phyloP scores from a whole-genome alignment of 2,113 vertebrate genomes.

The Physeter macrocephalus region DNA sequence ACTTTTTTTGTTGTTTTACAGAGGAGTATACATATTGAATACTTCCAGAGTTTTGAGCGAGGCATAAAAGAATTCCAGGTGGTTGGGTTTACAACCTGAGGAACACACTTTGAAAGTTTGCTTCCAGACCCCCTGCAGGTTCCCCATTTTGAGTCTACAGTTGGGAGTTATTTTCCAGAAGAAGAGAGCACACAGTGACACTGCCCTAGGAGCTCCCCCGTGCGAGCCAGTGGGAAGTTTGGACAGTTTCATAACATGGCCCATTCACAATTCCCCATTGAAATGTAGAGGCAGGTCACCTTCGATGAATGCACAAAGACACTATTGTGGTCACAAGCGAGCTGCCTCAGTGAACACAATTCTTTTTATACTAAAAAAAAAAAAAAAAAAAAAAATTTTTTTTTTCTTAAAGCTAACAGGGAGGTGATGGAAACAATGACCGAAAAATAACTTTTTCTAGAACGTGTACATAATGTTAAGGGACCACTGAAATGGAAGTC shows the following conservation, averaged over 20 bases:
- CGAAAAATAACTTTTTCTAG: conserved; percentile 75
- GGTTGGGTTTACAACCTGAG: not conserved
- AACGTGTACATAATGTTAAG: conserved; percentile 73
- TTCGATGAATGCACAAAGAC: conserved; percentile 73
- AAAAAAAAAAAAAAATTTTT: conserved; percentile 5
- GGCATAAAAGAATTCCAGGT: not conserved
- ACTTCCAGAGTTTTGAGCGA: not conserved
- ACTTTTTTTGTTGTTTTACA: too few species aligned
- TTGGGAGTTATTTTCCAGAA: conserved; percentile 40
- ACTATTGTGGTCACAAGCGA: conserved; percentile 70
- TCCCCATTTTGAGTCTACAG: not conserved
- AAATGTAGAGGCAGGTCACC: conserved; percentile 71
- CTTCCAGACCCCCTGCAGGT: not conserved
- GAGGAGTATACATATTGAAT: not conserved
- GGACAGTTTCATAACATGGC: conserved; percentile 75
- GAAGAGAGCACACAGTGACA: not conserved
- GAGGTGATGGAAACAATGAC: conserved; percentile 69
- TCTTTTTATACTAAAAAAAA: conserved; percentile 69
- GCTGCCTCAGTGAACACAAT: conserved; percentile 59
- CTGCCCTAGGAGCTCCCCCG: not conserved
- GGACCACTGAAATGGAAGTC: conserved; percentile 61
- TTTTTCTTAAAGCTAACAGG: conserved; percentile 67
- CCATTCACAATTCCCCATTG: conserved; percentile 72
- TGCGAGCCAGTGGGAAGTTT: conserved; percentile 62
- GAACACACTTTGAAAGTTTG: not conserved